Evolutionary conservation across 1,140 invertebrate genomes (phyloP).

Genomic region (Heliconius nattereri): DNA sequence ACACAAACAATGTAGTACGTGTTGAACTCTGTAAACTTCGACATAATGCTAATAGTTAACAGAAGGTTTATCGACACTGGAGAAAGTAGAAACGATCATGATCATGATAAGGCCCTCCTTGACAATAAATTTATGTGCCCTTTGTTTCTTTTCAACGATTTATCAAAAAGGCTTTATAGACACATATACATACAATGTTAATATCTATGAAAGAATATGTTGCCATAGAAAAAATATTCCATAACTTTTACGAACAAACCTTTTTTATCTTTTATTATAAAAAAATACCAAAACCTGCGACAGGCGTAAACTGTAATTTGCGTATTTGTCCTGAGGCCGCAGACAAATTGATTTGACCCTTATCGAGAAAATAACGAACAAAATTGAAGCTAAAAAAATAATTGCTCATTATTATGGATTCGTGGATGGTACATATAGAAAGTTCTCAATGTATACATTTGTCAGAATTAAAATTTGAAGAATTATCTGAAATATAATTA

Average conservation of each 20-base stretch:
- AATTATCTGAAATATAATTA: neutral
- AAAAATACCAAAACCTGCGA: conserved; percentile 64
- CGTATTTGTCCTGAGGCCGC: conserved; percentile 63
- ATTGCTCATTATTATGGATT: conserved; percentile 71
- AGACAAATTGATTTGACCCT: conserved; percentile 68
- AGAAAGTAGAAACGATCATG: conserved; percentile 74
- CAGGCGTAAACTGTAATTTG: conserved; percentile 61
- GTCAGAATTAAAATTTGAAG: neutral
- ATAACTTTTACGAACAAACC: neutral
- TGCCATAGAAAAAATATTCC: neutral
- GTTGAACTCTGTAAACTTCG: neutral
- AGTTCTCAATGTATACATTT: neutral
- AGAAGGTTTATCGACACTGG: conserved; percentile 58
- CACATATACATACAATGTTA: conserved; percentile 41
- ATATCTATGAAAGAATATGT: conserved; percentile 37
- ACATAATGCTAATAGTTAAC: conserved; percentile 25
- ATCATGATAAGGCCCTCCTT: conserved; percentile 62
- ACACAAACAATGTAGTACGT: neutral
- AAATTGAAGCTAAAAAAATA: conserved; percentile 65
- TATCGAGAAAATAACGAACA: conserved; percentile 70
- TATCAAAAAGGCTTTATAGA: conserved; percentile 61
- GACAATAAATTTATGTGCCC: conserved; percentile 76
- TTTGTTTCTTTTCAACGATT: conserved; percentile 78
- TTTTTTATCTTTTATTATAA: conserved; percentile 26
- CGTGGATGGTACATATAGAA: conserved; percentile 44